These are phyloP conservation scores for Nematolebias whitei DNA, from an alignment of 2,113 vertebrate genomes.

Conservation along the genomic window DNA sequence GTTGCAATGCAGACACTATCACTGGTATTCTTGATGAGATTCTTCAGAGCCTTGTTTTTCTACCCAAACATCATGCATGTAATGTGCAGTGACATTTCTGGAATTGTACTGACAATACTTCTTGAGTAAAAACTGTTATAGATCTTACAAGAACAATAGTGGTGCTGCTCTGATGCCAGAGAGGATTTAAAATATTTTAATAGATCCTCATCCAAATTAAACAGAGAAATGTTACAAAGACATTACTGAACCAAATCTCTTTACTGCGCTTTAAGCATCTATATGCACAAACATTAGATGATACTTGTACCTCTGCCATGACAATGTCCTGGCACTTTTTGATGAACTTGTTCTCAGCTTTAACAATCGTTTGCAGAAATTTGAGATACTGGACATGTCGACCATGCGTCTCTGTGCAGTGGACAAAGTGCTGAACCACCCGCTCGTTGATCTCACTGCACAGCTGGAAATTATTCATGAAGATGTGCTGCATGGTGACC, in stretches of 20 bases:
- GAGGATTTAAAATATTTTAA: background rate
- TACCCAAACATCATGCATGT: background rate
- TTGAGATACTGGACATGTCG: slow-evolving; percentile 97
- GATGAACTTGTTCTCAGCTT: slow-evolving; percentile 97
- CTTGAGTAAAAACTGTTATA: background rate
- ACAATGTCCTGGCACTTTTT: slow-evolving; percentile 99
- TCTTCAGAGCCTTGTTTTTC: background rate
- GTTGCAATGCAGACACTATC: background rate
- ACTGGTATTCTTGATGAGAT: background rate
- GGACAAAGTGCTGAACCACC: slow-evolving; percentile 98
- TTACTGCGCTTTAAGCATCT: too few relatives aligned
- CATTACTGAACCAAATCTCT: background rate
- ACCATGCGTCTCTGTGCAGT: slow-evolving; percentile 96
- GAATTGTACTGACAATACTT: background rate
- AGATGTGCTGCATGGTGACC: slow-evolving; percentile 97
- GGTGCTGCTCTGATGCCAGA: background rate
- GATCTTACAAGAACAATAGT: too few relatives aligned
- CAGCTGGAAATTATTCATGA: slow-evolving; percentile 99
- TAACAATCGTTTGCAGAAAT: slow-evolving; percentile 98
- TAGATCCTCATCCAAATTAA: too few relatives aligned
- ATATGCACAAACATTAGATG: too few relatives aligned
- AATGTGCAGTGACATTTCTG: background rate
- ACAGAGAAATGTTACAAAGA: too few relatives aligned
- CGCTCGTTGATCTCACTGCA: slow-evolving; percentile 97
- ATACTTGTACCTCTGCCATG: slow-evolving; percentile 99